phyloP scores from a whole-genome alignment of 2,797 vertebrate species.

The Pantherophis vulpinus region DNA sequence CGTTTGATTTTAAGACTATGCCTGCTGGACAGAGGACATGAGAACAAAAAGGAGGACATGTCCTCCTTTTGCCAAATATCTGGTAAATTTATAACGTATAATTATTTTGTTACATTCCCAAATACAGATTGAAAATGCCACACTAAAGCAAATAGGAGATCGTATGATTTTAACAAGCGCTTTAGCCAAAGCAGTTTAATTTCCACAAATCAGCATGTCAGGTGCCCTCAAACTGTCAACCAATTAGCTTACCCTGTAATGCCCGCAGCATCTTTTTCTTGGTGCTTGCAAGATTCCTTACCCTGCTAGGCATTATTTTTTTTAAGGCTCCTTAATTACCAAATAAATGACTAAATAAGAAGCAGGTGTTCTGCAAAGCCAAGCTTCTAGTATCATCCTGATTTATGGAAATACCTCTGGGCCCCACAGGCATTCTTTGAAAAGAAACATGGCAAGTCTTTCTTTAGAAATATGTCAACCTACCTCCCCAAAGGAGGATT shows the following conservation, averaged over 20 bases:
- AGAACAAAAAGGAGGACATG: not conserved
- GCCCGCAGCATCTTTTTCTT: not conserved
- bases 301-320: not conserved
- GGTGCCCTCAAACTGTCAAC: not conserved
- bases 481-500: not conserved
- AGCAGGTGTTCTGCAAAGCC: not conserved
- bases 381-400: not conserved
- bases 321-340: not conserved
- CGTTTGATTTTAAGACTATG: not conserved
- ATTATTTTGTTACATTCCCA: not conserved
- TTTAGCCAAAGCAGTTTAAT: not conserved
- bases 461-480: not conserved
- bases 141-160: not conserved
- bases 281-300: not conserved
- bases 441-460: not conserved
- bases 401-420: not conserved
- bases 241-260: not conserved
- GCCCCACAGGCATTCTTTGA: not conserved
- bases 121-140: not conserved
- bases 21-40: not conserved
- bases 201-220: not conserved
- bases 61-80: not conserved
- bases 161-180: not conserved
- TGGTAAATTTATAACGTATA: not conserved
- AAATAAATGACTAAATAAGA: not conserved